Evolutionary conservation across 2,797 vertebrate genomes (phyloP).

Genomic region (Coracias cyanogaster): DNA sequence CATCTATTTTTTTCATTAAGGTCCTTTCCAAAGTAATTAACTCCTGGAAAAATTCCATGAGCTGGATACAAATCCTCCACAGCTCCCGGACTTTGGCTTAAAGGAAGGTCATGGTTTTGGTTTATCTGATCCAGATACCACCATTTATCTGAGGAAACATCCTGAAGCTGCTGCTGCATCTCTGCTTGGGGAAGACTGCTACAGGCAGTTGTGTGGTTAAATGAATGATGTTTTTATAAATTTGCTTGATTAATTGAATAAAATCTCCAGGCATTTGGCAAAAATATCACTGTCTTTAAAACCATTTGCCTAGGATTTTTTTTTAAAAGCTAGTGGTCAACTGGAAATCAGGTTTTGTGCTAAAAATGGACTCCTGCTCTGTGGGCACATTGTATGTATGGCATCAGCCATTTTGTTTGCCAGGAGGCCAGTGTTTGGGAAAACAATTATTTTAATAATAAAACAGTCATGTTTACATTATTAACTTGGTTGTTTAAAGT

Average conservation of each 20-base stretch:
- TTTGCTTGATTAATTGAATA: background rate
- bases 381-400: background rate
- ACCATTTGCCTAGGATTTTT: background rate
- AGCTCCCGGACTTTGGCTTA: background rate
- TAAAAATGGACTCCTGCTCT: background rate
- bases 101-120: background rate
- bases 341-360: background rate
- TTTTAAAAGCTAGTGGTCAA: background rate
- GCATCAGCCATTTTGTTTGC: background rate
- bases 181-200: background rate
- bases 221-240: background rate
- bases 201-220: background rate
- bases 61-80: background rate
- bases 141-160: background rate
- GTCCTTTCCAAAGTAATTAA: background rate
- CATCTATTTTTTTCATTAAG: background rate
- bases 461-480: slow-evolving; percentile 3
- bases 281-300: background rate
- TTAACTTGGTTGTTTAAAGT: slow-evolving; percentile 14
- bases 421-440: background rate
- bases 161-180: background rate
- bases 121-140: background rate
- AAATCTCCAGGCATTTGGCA: background rate
- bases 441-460: slow-evolving; percentile 37
- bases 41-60: background rate